These are phyloP conservation scores for Spilarctia lutea DNA, from an alignment of 2,888 invertebrate genomes.

Conservation along the genomic window DNA sequence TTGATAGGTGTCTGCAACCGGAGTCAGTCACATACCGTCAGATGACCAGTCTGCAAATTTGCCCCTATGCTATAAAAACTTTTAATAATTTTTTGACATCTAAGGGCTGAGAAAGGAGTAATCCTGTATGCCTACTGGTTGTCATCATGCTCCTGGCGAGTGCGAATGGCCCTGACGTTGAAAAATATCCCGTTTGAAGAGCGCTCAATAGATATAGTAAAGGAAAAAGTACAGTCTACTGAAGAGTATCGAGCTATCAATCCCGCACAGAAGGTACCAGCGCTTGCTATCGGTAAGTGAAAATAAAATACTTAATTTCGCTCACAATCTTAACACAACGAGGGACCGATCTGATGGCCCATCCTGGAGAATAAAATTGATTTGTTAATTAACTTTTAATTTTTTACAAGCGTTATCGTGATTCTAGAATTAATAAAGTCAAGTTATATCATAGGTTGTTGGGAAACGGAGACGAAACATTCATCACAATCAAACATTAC, in stretches of 20 bases:
- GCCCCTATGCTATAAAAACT: not conserved
- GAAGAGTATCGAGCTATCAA: slow-evolving; percentile 72
- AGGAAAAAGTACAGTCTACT: slow-evolving; percentile 62
- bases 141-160: slow-evolving; percentile 88
- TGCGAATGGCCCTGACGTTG: slow-evolving; percentile 74
- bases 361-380: too few relatives aligned
- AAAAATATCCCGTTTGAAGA: slow-evolving; percentile 75
- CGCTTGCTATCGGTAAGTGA: slow-evolving; percentile 74
- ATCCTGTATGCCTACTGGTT: slow-evolving; percentile 85
- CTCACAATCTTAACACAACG: not conserved
- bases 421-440: too few relatives aligned
- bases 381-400: too few relatives aligned
- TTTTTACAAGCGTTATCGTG: too few relatives aligned
- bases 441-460: too few relatives aligned
- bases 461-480: too few relatives aligned
- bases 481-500: too few relatives aligned
- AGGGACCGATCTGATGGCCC: too few relatives aligned
- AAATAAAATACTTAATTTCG: not conserved
- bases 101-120: slow-evolving; percentile 58
- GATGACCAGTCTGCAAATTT: not conserved
- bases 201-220: slow-evolving; percentile 70
- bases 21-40: not conserved
- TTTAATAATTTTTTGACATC: not conserved
- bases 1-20: too few relatives aligned
- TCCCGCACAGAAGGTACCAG: slow-evolving; percentile 80